A percentile compares a stretch with the other conserved stretches of the same genome.
phyloP scores from a whole-genome alignment of 2,888 invertebrate genomes.

The Rhamphomyia laevipes region DNA sequence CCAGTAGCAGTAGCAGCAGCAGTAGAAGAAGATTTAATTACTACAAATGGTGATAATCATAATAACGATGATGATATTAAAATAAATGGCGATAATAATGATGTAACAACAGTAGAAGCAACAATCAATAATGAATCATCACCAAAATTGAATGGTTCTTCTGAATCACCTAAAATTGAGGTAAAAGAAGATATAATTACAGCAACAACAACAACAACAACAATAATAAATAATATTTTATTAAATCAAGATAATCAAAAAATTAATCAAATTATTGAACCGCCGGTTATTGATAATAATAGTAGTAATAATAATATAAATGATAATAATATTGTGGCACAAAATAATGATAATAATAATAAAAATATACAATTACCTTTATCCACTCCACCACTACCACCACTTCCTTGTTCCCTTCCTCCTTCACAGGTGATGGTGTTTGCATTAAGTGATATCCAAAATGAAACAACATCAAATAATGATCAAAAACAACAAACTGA shows the following conservation, averaged over 20 bases:
- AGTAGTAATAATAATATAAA: not conserved
- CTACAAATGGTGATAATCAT: not conserved
- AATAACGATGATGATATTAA: not conserved
- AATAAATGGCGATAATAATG: not conserved
- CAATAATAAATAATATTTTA: not conserved
- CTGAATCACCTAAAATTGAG: conserved; percentile 19
- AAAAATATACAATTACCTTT: conserved; percentile 5
- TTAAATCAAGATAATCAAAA: conserved; percentile 29
- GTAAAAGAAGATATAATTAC: conserved; percentile 12
- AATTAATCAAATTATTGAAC: not conserved
- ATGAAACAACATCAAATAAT: not conserved
- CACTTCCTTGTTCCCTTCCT: conserved; percentile 61
- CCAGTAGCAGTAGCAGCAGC: not conserved
- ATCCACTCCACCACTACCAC: conserved; percentile 45
- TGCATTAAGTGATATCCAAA: conserved; percentile 37
- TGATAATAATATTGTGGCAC: conserved; percentile 27
- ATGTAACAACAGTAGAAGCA: conserved; percentile 10
- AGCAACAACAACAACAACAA: not conserved
- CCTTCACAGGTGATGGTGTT: conserved; percentile 65
- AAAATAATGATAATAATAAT: conserved; percentile 15
- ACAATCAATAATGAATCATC: conserved; percentile 18
- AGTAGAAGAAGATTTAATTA: not conserved
- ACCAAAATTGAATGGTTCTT: conserved; percentile 28
- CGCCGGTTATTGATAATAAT: not conserved
- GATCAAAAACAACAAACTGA: not conserved